phyloP scores from a whole-genome alignment of 1,140 invertebrate species.

The Macrocentrus cingulum region DNA sequence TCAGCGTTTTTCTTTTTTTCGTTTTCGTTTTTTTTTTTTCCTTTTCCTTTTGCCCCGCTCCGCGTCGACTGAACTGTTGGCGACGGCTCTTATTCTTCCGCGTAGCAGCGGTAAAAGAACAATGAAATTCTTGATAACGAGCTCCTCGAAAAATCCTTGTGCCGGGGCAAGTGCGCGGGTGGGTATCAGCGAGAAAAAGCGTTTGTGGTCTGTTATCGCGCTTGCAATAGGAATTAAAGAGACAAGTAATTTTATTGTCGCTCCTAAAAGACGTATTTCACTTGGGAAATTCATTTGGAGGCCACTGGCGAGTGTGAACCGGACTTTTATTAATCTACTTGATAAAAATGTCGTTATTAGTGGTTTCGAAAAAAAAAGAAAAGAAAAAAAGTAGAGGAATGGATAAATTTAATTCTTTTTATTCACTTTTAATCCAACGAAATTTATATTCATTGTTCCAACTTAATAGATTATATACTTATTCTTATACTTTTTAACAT shows the following conservation, averaged over 20 bases:
- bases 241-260: constrained; percentile 12
- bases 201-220: constrained; percentile 10
- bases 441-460: too few relatives aligned
- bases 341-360: too few relatives aligned
- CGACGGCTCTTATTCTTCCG: constrained; percentile 28
- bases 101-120: constrained; percentile 21
- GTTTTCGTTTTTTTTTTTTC: not conserved
- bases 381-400: too few relatives aligned
- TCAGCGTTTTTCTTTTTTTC: too few relatives aligned
- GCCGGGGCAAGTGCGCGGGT: constrained; percentile 13
- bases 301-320: not conserved
- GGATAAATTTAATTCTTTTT: too few relatives aligned
- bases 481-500: too few relatives aligned
- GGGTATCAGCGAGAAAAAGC: constrained; percentile 6
- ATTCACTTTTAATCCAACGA: too few relatives aligned
- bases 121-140: constrained; percentile 32
- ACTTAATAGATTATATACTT: too few relatives aligned
- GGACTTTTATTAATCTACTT: too few relatives aligned
- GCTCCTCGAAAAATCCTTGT: constrained; percentile 35
- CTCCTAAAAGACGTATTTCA: not conserved
- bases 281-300: not conserved
- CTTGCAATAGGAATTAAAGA: constrained; percentile 23
- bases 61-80: constrained; percentile 23
- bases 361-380: too few relatives aligned
- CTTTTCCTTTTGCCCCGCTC: not conserved